Evolutionary conservation across 2,797 vertebrate genomes (phyloP), one percentile per base, ranked within the genome.

Genomic region (Falco naumanni): DNA sequence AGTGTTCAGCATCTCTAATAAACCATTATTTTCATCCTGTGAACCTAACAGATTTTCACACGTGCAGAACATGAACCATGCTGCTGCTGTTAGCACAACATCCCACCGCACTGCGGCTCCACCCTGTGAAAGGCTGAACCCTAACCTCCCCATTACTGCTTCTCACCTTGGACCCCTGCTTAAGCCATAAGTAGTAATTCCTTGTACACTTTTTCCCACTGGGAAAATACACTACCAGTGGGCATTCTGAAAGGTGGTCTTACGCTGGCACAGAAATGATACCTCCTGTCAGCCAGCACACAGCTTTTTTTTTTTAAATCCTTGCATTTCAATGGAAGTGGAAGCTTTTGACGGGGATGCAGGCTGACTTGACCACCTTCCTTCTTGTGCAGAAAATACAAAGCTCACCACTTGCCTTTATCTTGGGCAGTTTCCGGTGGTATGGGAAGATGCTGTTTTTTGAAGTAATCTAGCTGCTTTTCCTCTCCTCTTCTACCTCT

Each of bases 141-240:
- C 10, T 13, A 10, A 50, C 13, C 34, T 31, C 6, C 0, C 0
- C 12, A 1, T 14, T 6, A 48, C 0, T 54, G 39, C 54, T 48
- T 8, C 66, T 54, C 48, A 37, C 14, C 76, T 3, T 26, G 18
- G 34, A 31, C 13, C 28, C 39, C 39, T 54, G 5, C 3, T 69
- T 21, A 60, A 34, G 18, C 41, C 18, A 5, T 13, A 56, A 20
- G 11, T 12, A 64, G 25, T 28, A 89, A 59, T 41, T 59, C 56
- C 43, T 66, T 3, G 0, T 1, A 25, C 3, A 12, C 4, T 11
- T 51, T 28, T 25, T 59, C 9, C 50, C 34, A 41, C 8, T 26
- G 14, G 33, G 11, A 71, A 74, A 60, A 66, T 16, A 39, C 8
- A 10, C 29, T 37, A 60, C 5, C 33, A 47, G 53, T 10, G 54